Base-by-base conservation (phyloP, 2,888 invertebrate genomes). In the Microdon myrmicae region DNA sequence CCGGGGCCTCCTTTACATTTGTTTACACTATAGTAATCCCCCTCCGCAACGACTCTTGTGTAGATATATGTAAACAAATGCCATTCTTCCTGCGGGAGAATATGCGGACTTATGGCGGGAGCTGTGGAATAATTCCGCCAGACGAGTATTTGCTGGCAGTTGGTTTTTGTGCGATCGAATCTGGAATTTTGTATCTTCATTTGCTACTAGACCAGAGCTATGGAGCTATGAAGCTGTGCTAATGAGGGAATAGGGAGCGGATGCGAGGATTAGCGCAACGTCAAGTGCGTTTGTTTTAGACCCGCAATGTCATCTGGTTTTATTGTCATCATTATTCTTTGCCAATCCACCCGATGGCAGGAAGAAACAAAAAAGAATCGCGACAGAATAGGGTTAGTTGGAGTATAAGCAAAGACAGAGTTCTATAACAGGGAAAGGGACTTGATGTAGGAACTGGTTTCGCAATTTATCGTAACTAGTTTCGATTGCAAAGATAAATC, bases 231-330 rank as follows among this genome's bases (percentile, higher is more conserved):
- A 26, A 20, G 2, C 25, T 47, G 41, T 26, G 43, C 37, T 31
- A 48, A 29, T 41, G 48, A 41, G 29, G 25, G 6, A 48, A 34
- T 34, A 7, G 35, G 25, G 6, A 48, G 39, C 39, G n/a, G 35
- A 23, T 48, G 23, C 17, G 49, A 32, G 20, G 31, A 32, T 17
- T 19, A 13, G 35, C 17, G 7, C 20, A 22, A 34, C 20, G 48
- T 55, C 54, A 55, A 49, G 49, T 61, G 49, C 55, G 55, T 61
- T 55, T 55, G 43, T 48, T 34, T 54, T 55, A 48, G 43, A n/a
- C 43, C 37, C 43, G 44, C 54, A 55, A 43, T 60, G 61, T 49
- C 61, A 48, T 55, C 55, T 39, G 39, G 29, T 43, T 55, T 55
- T 55, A 61, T 61, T 58, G 51, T 61, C 25, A 12, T 23, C 22